These are phyloP conservation scores for Hypanus sabinus DNA, from an alignment of 2,113 vertebrate species.

Conservation along the genomic window DNA sequence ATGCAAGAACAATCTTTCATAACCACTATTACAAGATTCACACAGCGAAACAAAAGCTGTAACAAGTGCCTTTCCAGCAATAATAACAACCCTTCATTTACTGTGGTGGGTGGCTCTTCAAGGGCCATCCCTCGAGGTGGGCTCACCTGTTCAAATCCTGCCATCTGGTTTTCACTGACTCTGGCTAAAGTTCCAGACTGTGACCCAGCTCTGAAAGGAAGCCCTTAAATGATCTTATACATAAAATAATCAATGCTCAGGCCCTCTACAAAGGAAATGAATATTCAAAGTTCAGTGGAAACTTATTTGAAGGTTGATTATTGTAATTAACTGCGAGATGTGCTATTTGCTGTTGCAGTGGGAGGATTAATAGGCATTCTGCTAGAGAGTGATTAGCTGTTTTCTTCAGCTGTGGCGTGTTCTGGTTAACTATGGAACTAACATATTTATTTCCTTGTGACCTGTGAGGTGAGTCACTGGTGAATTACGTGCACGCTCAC, in stretches of 20 bases:
- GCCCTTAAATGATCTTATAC: background rate
- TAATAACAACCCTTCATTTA: background rate
- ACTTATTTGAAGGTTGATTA: constrained; percentile 31
- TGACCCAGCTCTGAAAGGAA: background rate
- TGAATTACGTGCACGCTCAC: background rate
- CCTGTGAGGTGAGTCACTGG: constrained; percentile 22
- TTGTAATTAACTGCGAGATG: constrained; percentile 24
- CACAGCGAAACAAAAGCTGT: background rate
- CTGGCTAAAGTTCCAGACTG: background rate
- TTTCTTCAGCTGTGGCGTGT: constrained; percentile 16
- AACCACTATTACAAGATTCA: background rate
- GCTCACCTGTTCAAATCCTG: background rate
- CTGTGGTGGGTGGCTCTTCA: background rate
- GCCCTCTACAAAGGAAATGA: background rate
- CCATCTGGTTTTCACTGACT: background rate
- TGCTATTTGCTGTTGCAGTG: constrained; percentile 14
- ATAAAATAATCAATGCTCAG: background rate
- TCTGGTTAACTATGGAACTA: constrained; percentile 15
- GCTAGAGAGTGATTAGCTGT: constrained; percentile 25
- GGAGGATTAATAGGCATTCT: constrained; percentile 28
- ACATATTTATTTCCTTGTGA: constrained; percentile 15
- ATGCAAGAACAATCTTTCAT: background rate
- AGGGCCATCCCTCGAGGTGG: background rate
- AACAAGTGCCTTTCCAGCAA: background rate
- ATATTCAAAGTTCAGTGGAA: constrained; percentile 23